Conservation (phyloP, 2,113 vertebrate genomes). For the Stercorarius parasiticus region DNA sequence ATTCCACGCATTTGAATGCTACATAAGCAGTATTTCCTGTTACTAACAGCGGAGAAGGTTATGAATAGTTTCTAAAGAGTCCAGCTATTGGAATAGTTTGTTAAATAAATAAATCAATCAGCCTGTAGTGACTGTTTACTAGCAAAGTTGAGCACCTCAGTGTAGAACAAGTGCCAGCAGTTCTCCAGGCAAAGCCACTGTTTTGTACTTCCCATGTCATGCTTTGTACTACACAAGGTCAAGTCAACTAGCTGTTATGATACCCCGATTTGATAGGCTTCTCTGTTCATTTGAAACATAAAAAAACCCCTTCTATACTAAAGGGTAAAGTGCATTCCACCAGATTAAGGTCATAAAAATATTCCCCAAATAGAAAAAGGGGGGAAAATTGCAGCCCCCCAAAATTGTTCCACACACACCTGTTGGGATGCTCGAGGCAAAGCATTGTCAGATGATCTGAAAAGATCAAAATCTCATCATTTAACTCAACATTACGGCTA, state of each 20-base stretch:
- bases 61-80: neutral
- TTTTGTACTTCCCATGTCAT: neutral
- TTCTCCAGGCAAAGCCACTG: neutral
- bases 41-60: neutral
- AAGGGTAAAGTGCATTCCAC: neutral
- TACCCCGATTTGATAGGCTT: neutral
- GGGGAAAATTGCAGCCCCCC: neutral
- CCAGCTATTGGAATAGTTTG: neutral
- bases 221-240: neutral
- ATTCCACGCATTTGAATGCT: neutral
- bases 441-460: neutral
- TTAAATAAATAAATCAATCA: neutral
- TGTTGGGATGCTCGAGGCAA: neutral
- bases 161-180: neutral
- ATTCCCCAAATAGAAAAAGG: neutral
- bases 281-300: neutral
- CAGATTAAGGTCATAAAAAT: neutral
- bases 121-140: neutral
- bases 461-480: neutral
- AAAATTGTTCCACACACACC: neutral
- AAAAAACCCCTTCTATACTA: accelerated
- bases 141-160: neutral
- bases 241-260: neutral
- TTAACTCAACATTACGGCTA: neutral
- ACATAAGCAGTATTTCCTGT: neutral